Base-by-base conservation (phyloP, 2,113 vertebrate genomes). In the Axis porcinus region DNA sequence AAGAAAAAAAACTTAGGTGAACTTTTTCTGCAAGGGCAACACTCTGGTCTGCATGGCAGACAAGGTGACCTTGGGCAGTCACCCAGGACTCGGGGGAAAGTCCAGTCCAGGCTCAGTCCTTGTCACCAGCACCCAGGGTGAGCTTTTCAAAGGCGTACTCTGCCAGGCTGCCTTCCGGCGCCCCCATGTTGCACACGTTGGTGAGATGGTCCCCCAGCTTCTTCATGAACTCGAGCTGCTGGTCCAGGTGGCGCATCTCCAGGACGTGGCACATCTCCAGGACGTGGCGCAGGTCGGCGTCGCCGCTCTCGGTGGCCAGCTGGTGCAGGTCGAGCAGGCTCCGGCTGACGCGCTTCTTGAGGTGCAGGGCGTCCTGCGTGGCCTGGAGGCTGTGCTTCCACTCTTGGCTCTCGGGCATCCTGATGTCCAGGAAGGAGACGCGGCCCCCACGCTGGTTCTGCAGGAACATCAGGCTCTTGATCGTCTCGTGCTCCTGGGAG, bases 71-170 rank as follows among this genome's bases (percentile, higher is more conserved):
- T 12, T 4, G 6, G 62, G 2, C 83, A 55, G 43, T 83, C 16
- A 13, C 11, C 7, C 27, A 2, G 1, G 10, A 13, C 78, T 30
- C 0, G 7, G 1, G 23, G 78, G 21, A n/a, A 28, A 28, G 8
- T 15, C 7, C 52, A n/a, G n/a, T 93, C 54, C n/a, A 27, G 14
- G 25, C 21, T 74, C 19, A 45, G 43, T 43, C 21, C 21, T 45
- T 78, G 74, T 45, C 25, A 3, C 74, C 3, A 6, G 27, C 6
- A 3, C 25, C 74, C 74, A 78, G 74, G 40, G 40, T 76, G 74
- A 76, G 40, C 74, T 76, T 45, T 23, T 76, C 25, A 45, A 76
- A 76, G 12, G 14, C 12, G 25, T 8, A 78, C 40, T 28, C 74
- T 7, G 13, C 6, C 74, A 45, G 25, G 6, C 14, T 6, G 3